These are phyloP conservation scores for Nasonia longicornis DNA, from an alignment of 1,140 invertebrate species.

Conservation along the genomic window DNA sequence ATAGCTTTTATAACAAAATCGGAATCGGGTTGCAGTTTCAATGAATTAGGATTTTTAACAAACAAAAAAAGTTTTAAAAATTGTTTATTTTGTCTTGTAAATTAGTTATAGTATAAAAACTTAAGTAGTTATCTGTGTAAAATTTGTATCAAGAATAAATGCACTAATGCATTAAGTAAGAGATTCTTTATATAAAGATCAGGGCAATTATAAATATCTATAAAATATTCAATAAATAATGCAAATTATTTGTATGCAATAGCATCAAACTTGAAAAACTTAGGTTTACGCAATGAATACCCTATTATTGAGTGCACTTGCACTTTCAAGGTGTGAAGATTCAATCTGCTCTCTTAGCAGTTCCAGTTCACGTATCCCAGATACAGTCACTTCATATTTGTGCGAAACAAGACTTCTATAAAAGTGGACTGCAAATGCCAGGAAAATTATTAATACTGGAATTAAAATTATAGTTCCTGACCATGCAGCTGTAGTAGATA, in stretches of 20 bases:
- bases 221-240: not conserved
- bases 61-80: no score
- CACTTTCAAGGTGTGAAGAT: slow-evolving; percentile 71
- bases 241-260: not conserved
- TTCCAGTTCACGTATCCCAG: slow-evolving; percentile 86
- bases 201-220: not conserved
- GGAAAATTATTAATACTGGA: slow-evolving; percentile 90
- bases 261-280: not conserved
- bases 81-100: not conserved
- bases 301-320: slow-evolving; percentile 4
- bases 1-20: no score
- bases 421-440: slow-evolving; percentile 93
- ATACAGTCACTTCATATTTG: slow-evolving; percentile 87
- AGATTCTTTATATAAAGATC: slow-evolving; percentile 6
- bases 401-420: slow-evolving; percentile 92
- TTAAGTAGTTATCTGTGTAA: not conserved
- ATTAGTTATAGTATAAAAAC: not conserved
- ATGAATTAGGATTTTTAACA: no score
- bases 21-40: no score
- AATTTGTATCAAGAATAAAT: not conserved
- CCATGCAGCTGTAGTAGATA: slow-evolving; percentile 81
- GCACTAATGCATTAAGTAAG: not conserved
- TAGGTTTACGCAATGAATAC: not conserved
- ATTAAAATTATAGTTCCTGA: slow-evolving; percentile 90
- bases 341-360: slow-evolving; percentile 87